Percentiles rank a stretch among this genome's conserved stretches.
phyloP scores from a whole-genome alignment of 2,797 vertebrate genomes.

The Tauraco hartlaubi region DNA sequence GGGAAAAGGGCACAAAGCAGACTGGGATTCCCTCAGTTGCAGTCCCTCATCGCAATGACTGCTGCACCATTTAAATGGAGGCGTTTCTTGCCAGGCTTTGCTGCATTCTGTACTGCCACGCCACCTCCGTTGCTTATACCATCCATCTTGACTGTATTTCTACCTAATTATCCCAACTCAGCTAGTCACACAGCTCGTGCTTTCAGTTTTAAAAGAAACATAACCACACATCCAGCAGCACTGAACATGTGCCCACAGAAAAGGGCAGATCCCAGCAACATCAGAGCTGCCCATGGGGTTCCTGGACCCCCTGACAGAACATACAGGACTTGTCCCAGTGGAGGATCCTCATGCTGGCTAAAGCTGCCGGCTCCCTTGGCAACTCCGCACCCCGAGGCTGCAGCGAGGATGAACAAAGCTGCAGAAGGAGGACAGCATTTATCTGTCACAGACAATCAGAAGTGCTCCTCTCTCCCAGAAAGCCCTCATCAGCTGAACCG shows the following conservation, averaged over 20 bases:
- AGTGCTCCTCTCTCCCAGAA: neutral
- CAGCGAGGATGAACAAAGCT: neutral
- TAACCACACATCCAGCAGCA: neutral
- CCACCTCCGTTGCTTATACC: neutral
- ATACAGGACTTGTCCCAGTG: neutral
- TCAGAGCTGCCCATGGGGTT: neutral
- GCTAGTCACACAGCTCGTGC: neutral
- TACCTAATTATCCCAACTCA: neutral
- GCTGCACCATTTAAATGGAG: neutral
- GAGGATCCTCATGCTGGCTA: neutral
- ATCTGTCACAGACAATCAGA: neutral
- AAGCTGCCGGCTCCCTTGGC: neutral
- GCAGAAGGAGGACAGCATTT: neutral
- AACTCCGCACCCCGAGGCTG: neutral
- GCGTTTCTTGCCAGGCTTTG: neutral
- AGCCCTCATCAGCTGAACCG: neutral
- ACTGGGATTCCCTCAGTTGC: neutral
- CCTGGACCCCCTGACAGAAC: neutral
- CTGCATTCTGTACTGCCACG: neutral
- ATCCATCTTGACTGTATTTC: neutral
- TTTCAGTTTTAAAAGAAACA: neutral
- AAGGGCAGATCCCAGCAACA: neutral
- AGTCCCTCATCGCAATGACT: neutral
- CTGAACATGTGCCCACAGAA: accelerated
- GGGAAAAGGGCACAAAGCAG: neutral